These are phyloP conservation scores for Trachurus trachurus DNA, from an alignment of 2,797 vertebrate genomes.

Conservation along the genomic window DNA sequence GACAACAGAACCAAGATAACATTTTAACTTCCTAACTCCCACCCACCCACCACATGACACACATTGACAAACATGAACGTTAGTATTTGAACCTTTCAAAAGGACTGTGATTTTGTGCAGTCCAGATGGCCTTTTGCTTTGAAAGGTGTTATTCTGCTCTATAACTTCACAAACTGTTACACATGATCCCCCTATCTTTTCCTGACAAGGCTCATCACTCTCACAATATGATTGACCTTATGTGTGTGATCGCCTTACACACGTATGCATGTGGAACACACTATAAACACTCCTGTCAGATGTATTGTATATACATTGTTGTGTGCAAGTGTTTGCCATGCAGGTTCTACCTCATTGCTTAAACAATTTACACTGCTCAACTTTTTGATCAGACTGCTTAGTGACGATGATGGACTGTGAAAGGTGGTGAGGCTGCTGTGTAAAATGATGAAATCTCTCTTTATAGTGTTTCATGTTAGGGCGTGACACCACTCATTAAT, in stretches of 20 bases:
- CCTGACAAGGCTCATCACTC: slow-evolving; percentile 37
- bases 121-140: slow-evolving; percentile 42
- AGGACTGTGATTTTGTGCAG: slow-evolving; percentile 7
- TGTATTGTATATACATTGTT: neutral
- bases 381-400: slow-evolving; percentile 54
- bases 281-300: neutral
- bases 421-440: slow-evolving; percentile 46
- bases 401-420: slow-evolving; percentile 70
- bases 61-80: neutral
- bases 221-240: neutral
- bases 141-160: slow-evolving; percentile 22
- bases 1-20: too few relatives aligned
- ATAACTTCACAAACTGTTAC: slow-evolving; percentile 28
- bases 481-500: slow-evolving; percentile 70
- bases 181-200: slow-evolving; percentile 7
- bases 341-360: slow-evolving; percentile 23
- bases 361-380: slow-evolving; percentile 31
- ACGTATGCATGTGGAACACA: neutral
- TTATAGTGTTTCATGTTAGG: slow-evolving; percentile 75
- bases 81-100: slow-evolving; percentile 16
- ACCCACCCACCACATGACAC: neutral
- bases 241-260: neutral
- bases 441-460: slow-evolving; percentile 73
- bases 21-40: too few relatives aligned
- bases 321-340: slow-evolving; percentile 7